These are phyloP conservation scores for Aphelocoma coerulescens DNA, from an alignment of 2,113 vertebrate genomes.

Conservation along the genomic window DNA sequence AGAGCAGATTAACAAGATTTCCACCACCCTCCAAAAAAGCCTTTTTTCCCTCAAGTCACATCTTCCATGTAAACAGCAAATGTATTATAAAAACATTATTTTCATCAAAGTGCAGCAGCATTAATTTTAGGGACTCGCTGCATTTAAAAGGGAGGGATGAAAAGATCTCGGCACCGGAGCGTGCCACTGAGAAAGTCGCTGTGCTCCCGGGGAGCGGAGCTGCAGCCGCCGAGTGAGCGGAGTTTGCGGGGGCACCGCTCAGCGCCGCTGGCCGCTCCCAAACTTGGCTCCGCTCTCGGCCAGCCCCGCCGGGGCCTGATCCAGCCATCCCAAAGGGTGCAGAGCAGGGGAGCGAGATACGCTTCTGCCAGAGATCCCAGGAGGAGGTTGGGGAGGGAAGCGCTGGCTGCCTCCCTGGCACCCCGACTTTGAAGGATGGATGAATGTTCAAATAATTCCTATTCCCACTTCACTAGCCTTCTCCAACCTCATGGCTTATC, in stretches of 20 bases:
- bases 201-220: conserved; percentile 7
- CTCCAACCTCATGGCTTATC: background rate
- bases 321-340: background rate
- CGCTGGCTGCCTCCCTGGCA: fast-evolving
- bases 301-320: background rate
- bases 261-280: background rate
- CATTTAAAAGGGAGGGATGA: background rate
- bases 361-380: fast-evolving
- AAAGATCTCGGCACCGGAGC: background rate
- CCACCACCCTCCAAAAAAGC: conserved; percentile 70
- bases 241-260: background rate
- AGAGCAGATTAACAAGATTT: conserved; percentile 77
- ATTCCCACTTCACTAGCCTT: background rate
- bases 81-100: conserved; percentile 75
- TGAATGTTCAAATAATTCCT: background rate
- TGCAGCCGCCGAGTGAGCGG: background rate
- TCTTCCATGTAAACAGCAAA: conserved; percentile 77
- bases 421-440: background rate
- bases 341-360: background rate
- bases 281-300: background rate
- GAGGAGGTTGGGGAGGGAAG: background rate
- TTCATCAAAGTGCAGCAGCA: conserved; percentile 66
- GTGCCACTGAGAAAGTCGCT: background rate
- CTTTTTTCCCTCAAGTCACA: conserved; percentile 71
- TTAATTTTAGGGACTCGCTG: conserved; percentile 55